phyloP scores from a whole-genome alignment of 2,797 vertebrate species.

The Diplodus puntazzo region DNA sequence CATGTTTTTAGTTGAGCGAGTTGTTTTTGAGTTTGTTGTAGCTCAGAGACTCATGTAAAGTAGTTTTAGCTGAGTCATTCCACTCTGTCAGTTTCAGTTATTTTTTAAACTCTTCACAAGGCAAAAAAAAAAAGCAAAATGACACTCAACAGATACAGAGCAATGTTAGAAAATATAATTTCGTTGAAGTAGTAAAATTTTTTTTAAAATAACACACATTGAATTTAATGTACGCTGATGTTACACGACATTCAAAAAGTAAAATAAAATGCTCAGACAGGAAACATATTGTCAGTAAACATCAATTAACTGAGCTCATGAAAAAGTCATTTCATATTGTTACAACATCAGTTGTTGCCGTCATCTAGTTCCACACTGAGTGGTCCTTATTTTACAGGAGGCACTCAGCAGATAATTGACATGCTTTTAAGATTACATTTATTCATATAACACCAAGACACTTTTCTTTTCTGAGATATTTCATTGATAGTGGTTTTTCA shows the following conservation, averaged over 20 bases:
- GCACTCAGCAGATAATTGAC: background rate
- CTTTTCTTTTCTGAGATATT: too few relatives aligned
- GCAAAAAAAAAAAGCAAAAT: background rate
- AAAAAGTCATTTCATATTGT: background rate
- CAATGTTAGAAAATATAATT: background rate
- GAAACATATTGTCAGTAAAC: background rate
- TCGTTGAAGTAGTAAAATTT: background rate
- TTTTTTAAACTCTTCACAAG: background rate
- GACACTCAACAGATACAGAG: background rate
- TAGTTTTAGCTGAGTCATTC: constrained; percentile 61
- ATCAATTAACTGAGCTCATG: background rate
- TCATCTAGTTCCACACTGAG: background rate
- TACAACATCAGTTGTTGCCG: background rate
- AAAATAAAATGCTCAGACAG: background rate
- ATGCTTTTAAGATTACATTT: too few relatives aligned
- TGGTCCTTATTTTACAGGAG: background rate
- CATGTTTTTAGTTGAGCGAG: background rate
- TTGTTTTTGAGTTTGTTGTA: constrained; percentile 5
- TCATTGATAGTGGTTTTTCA: too few relatives aligned
- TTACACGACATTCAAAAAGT: background rate
- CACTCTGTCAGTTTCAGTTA: background rate
- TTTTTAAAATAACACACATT: background rate
- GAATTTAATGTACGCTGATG: background rate
- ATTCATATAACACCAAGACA: too few relatives aligned
- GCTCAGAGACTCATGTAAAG: constrained; percentile 24